phyloP scores from a whole-genome alignment of 2,113 vertebrate species.

The Pteruthius melanotis region DNA sequence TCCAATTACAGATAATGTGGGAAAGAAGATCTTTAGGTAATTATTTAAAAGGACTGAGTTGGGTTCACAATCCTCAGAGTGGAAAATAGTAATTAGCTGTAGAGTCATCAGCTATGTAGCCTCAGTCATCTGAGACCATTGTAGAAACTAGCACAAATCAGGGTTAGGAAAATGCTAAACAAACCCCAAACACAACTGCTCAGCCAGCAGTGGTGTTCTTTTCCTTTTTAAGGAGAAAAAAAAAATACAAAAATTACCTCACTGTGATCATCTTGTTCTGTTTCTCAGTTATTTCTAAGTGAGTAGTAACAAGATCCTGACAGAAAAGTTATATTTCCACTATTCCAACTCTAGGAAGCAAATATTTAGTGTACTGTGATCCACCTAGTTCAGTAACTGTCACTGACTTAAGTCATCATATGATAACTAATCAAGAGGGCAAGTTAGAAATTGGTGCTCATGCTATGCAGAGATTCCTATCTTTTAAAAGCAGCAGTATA shows the following conservation, averaged over 20 bases:
- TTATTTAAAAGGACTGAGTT: neutral
- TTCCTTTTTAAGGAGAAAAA: neutral
- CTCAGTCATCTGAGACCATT: neutral
- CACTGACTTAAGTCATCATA: neutral
- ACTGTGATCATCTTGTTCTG: neutral
- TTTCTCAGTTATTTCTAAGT: neutral
- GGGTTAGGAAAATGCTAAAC: neutral
- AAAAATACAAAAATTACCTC: neutral
- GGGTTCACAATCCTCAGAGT: neutral
- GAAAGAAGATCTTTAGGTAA: neutral
- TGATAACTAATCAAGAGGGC: neutral
- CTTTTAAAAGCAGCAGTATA: neutral
- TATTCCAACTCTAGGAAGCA: neutral
- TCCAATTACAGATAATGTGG: neutral
- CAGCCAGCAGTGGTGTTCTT: neutral
- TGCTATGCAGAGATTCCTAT: neutral
- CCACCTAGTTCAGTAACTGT: neutral
- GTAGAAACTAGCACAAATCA: neutral
- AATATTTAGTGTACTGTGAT: neutral
- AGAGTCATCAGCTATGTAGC: neutral
- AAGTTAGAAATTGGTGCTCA: neutral
- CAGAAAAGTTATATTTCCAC: neutral
- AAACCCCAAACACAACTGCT: neutral
- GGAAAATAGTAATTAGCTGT: neutral
- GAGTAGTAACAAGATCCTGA: neutral